Conservation (phyloP, 2,113 vertebrate species). For the Oreamnos americanus region DNA sequence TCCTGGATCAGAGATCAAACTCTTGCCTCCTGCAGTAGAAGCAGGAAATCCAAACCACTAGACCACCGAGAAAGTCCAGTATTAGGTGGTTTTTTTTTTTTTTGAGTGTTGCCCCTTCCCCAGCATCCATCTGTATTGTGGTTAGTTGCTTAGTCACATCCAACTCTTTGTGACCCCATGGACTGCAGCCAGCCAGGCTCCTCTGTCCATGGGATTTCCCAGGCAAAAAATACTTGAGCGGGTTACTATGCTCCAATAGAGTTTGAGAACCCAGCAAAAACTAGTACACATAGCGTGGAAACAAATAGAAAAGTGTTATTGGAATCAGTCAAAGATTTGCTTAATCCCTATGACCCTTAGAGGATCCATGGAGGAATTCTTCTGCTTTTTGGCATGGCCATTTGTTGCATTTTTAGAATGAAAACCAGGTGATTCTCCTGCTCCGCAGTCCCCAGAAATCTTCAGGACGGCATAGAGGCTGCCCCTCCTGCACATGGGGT, state of each 20-base stretch:
- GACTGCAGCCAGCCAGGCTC: not conserved
- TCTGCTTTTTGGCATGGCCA: not conserved
- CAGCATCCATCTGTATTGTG: not conserved
- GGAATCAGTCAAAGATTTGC: not conserved
- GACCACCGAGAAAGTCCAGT: not conserved
- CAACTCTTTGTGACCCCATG: not conserved
- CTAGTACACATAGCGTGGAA: not conserved
- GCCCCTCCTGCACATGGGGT: fast-evolving
- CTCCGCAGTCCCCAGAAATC: not conserved
- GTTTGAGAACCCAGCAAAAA: not conserved
- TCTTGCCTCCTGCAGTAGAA: not conserved
- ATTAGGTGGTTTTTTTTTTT: not conserved
- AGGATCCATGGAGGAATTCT: not conserved
- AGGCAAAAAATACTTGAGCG: not conserved
- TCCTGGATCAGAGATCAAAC: not conserved
- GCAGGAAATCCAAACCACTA: not conserved
- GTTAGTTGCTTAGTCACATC: not conserved
- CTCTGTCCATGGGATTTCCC: not conserved
- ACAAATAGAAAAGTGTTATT: not conserved
- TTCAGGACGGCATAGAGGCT: not conserved
- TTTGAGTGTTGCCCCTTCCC: not conserved
- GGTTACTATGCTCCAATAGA: not conserved
- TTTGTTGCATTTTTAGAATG: not conserved
- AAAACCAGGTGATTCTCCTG: not conserved
- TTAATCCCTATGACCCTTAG: not conserved